Percentiles rank a stretch among this genome's conserved stretches.
Conservation (phyloP, 2,113 vertebrate genomes). For the Cettia cetti region DNA sequence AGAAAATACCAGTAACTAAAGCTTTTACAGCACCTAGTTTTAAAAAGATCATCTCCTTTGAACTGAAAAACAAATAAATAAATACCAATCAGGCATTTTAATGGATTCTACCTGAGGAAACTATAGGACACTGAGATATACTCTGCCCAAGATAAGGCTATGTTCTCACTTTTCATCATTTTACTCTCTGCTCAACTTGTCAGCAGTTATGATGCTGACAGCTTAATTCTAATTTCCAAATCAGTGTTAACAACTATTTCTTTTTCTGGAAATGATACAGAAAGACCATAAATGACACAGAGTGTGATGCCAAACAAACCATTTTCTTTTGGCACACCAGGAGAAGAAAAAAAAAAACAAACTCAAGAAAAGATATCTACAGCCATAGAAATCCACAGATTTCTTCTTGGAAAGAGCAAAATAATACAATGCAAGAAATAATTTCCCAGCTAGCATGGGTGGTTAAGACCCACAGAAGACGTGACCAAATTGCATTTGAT, state of each 20-base stretch:
- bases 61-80: not conserved
- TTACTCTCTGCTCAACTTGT: constrained; percentile 31
- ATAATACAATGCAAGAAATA: not conserved
- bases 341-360: not conserved
- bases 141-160: not conserved
- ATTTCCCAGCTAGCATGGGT: not conserved
- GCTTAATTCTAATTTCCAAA: constrained; percentile 65
- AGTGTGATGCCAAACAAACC: not conserved
- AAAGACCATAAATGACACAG: not conserved
- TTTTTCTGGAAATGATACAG: constrained; percentile 50
- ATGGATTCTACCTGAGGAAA: not conserved
- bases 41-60: not conserved
- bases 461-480: not conserved
- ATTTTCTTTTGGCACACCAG: not conserved
- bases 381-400: too few species aligned
- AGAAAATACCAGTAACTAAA: not conserved
- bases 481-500: not conserved
- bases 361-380: not conserved
- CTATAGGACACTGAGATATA: not conserved
- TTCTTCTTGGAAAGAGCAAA: not conserved
- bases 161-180: constrained; percentile 51
- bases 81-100: not conserved
- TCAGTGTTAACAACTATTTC: constrained; percentile 37
- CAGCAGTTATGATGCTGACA: constrained; percentile 32
- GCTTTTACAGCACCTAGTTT: not conserved